Evolutionary conservation across 2,113 vertebrate species (phyloP), one percentile per base, ranked within the genome.

Genomic region (Carassius gibelio): DNA sequence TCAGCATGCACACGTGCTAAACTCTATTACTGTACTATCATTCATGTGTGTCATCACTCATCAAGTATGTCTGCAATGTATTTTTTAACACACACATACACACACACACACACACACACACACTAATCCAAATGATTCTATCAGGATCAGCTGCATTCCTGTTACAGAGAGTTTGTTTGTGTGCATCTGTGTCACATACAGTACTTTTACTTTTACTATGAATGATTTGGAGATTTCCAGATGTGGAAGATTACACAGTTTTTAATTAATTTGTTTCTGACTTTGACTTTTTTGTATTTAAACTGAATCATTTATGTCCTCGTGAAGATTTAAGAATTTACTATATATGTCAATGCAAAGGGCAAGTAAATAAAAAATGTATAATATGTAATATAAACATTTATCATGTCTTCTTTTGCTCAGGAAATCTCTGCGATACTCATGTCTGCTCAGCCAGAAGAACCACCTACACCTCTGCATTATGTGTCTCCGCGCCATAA

Each of bases 401-500:
- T 62, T 21, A 62, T 17, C 1, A 52, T 52, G 3, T 5, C 14
- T 52, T 52, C 4, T 52, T 52, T 52, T 52, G 64, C 38, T 45
- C 94, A 97, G 96, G 92, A 97, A 96, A 91, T 86, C 94, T 0
- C 89, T 95, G 94, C 90, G 96, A 84, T 96, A 91, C 87, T 96
- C 96, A 0, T 95, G 95, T 3, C 94, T 94, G 0, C 93, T 94
- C 85, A 95, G 95, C 90, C 96, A 96, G 92, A 97, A 96, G 85
- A 97, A 99, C 0, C 97, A 99, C 0, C 96, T 98, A 15, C 98
- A 98, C 0, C 94, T 99, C 21, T 99, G 98, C 91, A 96, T 99
- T 92, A 97, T 99, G 97, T 99, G 98, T 74, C 90, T 99, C 38
- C 95, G 98, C 0, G 97, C 97, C 93, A 98, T 99, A 94, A 99